These are phyloP conservation scores for Epsilonema sp. DNA, from an alignment of 2,888 invertebrate species.

Conservation along the genomic window DNA sequence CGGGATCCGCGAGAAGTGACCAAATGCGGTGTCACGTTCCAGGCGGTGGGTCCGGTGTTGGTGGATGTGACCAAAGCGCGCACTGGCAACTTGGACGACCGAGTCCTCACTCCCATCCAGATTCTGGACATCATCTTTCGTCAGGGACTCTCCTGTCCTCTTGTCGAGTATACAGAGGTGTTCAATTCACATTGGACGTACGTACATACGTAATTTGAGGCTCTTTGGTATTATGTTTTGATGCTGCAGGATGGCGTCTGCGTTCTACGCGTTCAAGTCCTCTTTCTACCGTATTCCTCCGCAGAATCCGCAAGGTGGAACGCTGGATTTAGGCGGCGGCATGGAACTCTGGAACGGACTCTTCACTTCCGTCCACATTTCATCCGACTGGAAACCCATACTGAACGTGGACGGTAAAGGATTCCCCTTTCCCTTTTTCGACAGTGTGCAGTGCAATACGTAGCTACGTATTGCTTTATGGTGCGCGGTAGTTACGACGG, in stretches of 20 bases:
- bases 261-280: conserved; percentile 20
- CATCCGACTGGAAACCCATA: conserved; percentile 15
- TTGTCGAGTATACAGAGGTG: conserved; percentile 16
- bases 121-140: conserved; percentile 22
- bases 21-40: conserved; percentile 16
- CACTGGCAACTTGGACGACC: conserved; percentile 17
- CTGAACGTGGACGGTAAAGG: conserved; percentile 21
- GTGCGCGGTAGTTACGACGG: too few relatives aligned
- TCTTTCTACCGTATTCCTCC: conserved; percentile 14
- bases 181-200: too few relatives aligned
- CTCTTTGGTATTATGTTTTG: neutral
- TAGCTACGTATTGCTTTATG: too few relatives aligned
- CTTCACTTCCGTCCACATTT: conserved; percentile 22
- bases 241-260: conserved; percentile 13
- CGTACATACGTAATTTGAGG: too few relatives aligned
- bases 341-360: conserved; percentile 25
- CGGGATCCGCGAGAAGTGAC: conserved; percentile 17
- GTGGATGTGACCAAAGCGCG: conserved; percentile 15
- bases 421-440: too few relatives aligned
- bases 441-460: too few relatives aligned
- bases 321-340: conserved; percentile 21
- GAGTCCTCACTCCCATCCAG: conserved; percentile 30
- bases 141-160: conserved; percentile 20
- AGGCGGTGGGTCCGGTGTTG: conserved; percentile 18
- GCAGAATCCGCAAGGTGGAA: conserved; percentile 8